Evolutionary conservation across 2,113 vertebrate genomes (phyloP).

Genomic region (Hassar affinis): DNA sequence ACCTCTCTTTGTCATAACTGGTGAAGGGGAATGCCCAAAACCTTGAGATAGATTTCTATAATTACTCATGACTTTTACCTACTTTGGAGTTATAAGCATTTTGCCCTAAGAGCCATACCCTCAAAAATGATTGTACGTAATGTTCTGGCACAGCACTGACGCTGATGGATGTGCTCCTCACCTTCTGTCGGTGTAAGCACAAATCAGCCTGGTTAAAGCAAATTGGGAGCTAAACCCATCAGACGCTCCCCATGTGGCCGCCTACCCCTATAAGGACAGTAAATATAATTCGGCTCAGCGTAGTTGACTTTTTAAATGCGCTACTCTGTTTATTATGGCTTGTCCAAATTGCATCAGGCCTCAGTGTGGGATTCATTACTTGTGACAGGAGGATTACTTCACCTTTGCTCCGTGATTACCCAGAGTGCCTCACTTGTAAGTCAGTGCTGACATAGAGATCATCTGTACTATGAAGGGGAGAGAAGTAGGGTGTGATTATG

Average conservation of each 20-base stretch:
- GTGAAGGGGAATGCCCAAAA: constrained; percentile 61
- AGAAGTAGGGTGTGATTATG: constrained; percentile 33
- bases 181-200: constrained; percentile 69
- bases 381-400: constrained; percentile 31
- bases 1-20: constrained; percentile 26
- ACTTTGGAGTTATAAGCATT: constrained; percentile 87
- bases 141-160: constrained; percentile 80
- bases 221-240: constrained; percentile 73
- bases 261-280: constrained; percentile 40
- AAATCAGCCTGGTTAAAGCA: constrained; percentile 70
- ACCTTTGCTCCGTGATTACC: constrained; percentile 43
- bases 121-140: constrained; percentile 96
- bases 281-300: constrained; percentile 48
- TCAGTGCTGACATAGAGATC: constrained; percentile 12
- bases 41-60: constrained; percentile 94
- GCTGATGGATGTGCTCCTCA: constrained; percentile 82
- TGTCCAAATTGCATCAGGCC: constrained; percentile 49
- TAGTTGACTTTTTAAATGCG: constrained; percentile 46
- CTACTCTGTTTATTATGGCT: constrained; percentile 50
- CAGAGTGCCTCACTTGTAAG: constrained; percentile 24
- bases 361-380: constrained; percentile 55
- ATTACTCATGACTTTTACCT: constrained; percentile 91
- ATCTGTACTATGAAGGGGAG: constrained; percentile 20
- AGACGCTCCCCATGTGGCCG: constrained; percentile 58
- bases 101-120: constrained; percentile 83